A percentile compares a stretch with the other conserved stretches of the same genome.
Conservation (phyloP, 2,888 invertebrate genomes). For the Pachycephus smyrnensis region DNA sequence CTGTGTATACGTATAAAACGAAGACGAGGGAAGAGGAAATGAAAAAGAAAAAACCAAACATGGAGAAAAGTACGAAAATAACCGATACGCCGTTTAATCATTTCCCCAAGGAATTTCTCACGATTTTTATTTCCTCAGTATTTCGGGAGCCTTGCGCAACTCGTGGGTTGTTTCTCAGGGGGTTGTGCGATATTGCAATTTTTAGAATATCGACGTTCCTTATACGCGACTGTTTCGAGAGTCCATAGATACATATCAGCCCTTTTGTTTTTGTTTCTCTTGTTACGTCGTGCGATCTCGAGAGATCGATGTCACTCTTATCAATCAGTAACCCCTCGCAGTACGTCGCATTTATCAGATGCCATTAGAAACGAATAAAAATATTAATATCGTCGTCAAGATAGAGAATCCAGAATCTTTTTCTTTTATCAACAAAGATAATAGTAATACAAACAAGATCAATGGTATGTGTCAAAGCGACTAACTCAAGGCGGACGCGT, state of each 20-base stretch:
- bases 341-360: not conserved
- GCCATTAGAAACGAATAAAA: not conserved
- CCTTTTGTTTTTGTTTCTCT: not conserved
- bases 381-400: not conserved
- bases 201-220: not conserved
- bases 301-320: not conserved
- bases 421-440: not conserved
- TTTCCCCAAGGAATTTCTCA: not conserved
- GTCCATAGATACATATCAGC: conserved; percentile 8
- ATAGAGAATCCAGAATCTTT: not conserved
- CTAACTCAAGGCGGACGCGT: not conserved
- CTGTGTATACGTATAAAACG: not conserved
- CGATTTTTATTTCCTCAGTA: not conserved
- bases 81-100: not conserved
- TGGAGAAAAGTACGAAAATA: not conserved
- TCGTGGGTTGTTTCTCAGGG: not conserved
- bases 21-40: not conserved
- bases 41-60: not conserved
- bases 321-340: not conserved
- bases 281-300: not conserved
- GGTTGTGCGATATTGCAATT: conserved; percentile 10
- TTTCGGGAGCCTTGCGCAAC: not conserved
- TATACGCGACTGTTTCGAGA: conserved; percentile 3
- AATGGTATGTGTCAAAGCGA: not conserved
- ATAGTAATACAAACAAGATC: not conserved